These are phyloP conservation scores for Drosophila differens DNA, from an alignment of 2,888 invertebrate genomes.

Conservation along the genomic window DNA sequence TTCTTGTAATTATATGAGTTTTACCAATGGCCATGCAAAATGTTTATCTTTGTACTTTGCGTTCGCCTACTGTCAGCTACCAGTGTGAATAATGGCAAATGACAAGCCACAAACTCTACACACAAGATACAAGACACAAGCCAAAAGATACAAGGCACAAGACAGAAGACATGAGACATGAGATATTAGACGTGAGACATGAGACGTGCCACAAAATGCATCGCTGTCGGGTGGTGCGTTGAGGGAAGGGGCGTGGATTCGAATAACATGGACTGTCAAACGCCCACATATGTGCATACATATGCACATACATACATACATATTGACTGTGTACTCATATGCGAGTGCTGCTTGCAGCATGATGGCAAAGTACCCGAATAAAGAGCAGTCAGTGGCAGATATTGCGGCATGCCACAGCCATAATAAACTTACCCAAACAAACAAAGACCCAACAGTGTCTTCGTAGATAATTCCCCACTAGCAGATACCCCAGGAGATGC, in stretches of 20 bases:
- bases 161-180: conserved; percentile 4
- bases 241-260: conserved; percentile 13
- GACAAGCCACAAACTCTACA: conserved; percentile 42
- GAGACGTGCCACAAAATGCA: conserved; percentile 43
- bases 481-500: background rate
- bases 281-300: conserved; percentile 38
- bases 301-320: background rate
- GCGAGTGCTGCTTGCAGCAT: conserved; percentile 16
- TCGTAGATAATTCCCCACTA: background rate
- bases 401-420: conserved; percentile 45
- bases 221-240: conserved; percentile 8
- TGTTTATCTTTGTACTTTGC: conserved; percentile 67
- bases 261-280: conserved; percentile 27
- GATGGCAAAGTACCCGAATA: conserved; percentile 37
- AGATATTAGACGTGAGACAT: conserved; percentile 19
- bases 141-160: background rate
- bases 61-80: conserved; percentile 37
- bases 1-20: conserved; percentile 70
- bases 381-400: conserved; percentile 17
- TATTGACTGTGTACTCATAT: conserved; percentile 5
- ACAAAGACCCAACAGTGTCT: background rate
- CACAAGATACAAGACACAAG: conserved; percentile 6
- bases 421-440: background rate
- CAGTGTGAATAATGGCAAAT: conserved; percentile 63
- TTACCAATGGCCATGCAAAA: conserved; percentile 54